phyloP scores from a whole-genome alignment of 2,113 vertebrate species.

The Dasyprocta punctata region DNA sequence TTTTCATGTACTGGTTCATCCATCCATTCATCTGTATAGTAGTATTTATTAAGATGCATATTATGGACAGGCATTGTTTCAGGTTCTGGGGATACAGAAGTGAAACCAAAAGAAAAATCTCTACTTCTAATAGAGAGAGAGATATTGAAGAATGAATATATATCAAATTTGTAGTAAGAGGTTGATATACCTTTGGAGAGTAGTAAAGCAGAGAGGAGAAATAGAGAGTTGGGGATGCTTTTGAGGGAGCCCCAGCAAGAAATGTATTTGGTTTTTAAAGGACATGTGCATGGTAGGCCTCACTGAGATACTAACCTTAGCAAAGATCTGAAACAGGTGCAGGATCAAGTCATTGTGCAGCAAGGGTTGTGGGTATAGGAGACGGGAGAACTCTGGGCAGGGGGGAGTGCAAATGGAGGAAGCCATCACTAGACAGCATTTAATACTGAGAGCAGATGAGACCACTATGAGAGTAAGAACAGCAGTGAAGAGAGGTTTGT shows the following conservation, averaged over 20 bases:
- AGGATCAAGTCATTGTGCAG: too few species aligned
- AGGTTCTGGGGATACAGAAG: not conserved
- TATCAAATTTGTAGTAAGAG: not conserved
- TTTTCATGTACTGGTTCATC: not conserved
- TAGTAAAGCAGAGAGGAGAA: not conserved
- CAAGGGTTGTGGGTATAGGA: not conserved
- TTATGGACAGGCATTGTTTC: not conserved
- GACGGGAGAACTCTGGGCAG: not conserved
- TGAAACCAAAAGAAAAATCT: not conserved
- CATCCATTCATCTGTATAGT: not conserved
- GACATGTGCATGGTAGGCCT: not conserved
- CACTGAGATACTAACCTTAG: not conserved
- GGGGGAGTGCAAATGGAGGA: not conserved
- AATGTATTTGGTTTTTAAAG: not conserved
- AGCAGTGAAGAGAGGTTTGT: not conserved
- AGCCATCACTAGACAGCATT: not conserved
- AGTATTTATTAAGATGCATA: not conserved
- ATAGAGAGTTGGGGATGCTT: not conserved
- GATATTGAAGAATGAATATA: not conserved
- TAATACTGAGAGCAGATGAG: not conserved
- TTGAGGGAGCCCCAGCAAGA: not conserved
- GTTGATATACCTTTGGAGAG: not conserved
- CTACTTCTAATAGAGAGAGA: not conserved
- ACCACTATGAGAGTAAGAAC: not conserved
- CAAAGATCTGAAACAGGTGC: not conserved